Conservation (phyloP, 1,140 invertebrate species). For the Drosophila grimshawi region DNA sequence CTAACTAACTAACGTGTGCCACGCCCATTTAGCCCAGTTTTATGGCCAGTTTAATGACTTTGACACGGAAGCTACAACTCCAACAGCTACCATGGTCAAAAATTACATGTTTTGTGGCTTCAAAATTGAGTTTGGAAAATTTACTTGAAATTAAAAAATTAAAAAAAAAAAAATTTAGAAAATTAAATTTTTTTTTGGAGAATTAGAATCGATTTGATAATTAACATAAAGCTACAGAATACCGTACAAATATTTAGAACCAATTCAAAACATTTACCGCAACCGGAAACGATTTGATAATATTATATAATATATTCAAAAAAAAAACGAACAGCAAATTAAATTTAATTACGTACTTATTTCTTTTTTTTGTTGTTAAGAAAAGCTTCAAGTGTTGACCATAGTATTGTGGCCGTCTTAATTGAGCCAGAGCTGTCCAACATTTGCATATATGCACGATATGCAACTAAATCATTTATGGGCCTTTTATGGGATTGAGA, state of each 20-base stretch:
- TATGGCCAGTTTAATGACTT: slow-evolving; percentile 28
- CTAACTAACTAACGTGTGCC: slow-evolving; percentile 9
- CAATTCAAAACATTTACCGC: no score
- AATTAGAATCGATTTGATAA: not conserved
- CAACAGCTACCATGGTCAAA: not conserved
- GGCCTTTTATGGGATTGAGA: slow-evolving; percentile 21
- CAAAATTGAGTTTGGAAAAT: no score
- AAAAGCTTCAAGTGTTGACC: not conserved
- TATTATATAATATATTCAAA: no score
- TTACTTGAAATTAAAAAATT: no score
- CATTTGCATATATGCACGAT: slow-evolving; percentile 33
- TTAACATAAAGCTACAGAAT: no score
- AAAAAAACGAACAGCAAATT: no score
- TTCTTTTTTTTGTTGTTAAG: not conserved
- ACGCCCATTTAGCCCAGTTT: slow-evolving; percentile 39
- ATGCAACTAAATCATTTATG: slow-evolving; percentile 39
- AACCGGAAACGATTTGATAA: no score
- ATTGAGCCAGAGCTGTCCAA: slow-evolving; percentile 13
- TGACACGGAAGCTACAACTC: slow-evolving; percentile 13
- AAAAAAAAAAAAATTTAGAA: not conserved
- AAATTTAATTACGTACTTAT: not conserved
- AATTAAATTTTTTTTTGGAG: not conserved
- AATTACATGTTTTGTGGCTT: not conserved
- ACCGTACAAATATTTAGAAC: no score
- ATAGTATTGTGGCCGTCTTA: not conserved